phyloP scores from a whole-genome alignment of 2,797 vertebrate genomes.

The Chrysocyon brachyurus region DNA sequence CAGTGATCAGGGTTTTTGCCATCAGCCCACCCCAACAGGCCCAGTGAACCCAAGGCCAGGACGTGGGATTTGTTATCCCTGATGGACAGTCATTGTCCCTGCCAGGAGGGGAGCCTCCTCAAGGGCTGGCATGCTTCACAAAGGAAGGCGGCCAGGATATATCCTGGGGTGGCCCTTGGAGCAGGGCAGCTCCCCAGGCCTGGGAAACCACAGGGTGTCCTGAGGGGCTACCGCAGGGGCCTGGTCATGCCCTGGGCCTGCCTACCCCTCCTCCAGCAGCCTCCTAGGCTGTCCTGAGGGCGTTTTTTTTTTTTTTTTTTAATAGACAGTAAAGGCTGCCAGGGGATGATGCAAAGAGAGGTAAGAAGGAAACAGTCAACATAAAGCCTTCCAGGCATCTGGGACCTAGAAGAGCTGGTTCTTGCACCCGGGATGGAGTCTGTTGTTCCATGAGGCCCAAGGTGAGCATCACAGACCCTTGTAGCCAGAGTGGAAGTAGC shows the following conservation, averaged over 20 bases:
- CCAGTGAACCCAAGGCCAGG: constrained; percentile 72
- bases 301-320: not conserved
- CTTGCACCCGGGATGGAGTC: rapidly evolving
- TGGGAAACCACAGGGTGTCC: not conserved
- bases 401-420: rapidly evolving
- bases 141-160: not conserved
- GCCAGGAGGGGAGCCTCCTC: not conserved
- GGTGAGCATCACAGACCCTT: not conserved
- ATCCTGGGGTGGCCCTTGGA: not conserved
- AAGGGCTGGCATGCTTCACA: not conserved
- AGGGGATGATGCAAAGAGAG: not conserved
- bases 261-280: not conserved
- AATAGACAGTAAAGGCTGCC: not conserved
- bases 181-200: not conserved
- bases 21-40: constrained; percentile 85
- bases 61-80: constrained; percentile 27
- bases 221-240: not conserved
- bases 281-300: not conserved
- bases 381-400: rapidly evolving
- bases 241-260: not conserved
- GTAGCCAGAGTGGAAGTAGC: not conserved
- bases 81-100: constrained; percentile 65
- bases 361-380: not conserved
- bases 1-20: constrained; percentile 42
- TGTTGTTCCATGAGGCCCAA: not conserved